Base-by-base conservation (phyloP, 2,113 vertebrate species). In the Macquaria ambigua region DNA sequence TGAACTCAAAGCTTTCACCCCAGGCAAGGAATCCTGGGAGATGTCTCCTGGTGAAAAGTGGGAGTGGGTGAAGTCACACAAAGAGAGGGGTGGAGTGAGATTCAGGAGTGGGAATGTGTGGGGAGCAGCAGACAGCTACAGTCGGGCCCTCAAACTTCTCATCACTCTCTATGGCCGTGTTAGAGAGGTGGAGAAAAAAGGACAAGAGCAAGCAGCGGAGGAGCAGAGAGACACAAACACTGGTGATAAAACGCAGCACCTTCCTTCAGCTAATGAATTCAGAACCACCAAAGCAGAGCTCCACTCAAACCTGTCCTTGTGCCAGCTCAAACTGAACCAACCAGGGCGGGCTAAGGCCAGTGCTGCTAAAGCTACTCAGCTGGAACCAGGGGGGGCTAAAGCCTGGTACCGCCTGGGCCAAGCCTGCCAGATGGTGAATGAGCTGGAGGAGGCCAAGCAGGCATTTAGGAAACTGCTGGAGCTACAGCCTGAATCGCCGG, bases 401-500 rank as follows among this genome's bases (percentile, higher is more conserved):
- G 97, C 97, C 34, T 96, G 97, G 91, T 98, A 97, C 87, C 95
- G 97, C 0, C 95, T 97, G 4, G 97, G 97, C 1, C 94, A 97
- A 79, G 97, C 97, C 11, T 95, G 95, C 50, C 95, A 96, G 31
- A 93, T 95, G 84, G 88, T 97, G 75, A 95, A 96, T 7, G 97
- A 98, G 86, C 90, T 97, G 82, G 96, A 94, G 20, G 94, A 96
- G 58, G 96, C 97, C 34, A 91, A 91, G 7, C 83, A 77, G 70
- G 97, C 97, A 1, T 94, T 97, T 64, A 93, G 82, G 82, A 96
- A 88, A 81, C 93, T 98, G 41, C 87, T 98, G 79, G 93, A 94
- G 1, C 74, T 96, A 11, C 96, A 98, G 34, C 97, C 97, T 2
- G 92, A 96, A 41, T 97, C 97, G 48, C 83, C 94, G 6, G 95